phyloP scores from a whole-genome alignment of 2,888 invertebrate genomes.

The Geophilus truncorum region DNA sequence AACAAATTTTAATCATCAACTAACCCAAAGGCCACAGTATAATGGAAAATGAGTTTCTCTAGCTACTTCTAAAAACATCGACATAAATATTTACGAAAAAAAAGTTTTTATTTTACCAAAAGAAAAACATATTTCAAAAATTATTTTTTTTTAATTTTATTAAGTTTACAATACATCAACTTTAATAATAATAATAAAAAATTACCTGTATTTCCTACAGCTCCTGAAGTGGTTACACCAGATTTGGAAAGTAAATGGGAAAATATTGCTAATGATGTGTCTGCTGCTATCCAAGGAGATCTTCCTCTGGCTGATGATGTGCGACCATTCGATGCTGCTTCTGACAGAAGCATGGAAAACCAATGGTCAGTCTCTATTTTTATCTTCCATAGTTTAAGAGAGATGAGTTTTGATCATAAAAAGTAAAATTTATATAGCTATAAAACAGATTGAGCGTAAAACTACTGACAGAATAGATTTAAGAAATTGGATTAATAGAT shows the following conservation, averaged over 20 bases:
- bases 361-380: conserved; percentile 52
- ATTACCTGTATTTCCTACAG: conserved; percentile 37
- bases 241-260: conserved; percentile 46
- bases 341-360: conserved; percentile 76
- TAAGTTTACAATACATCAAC: no score
- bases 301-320: conserved; percentile 57
- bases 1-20: neutral
- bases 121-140: no score
- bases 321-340: conserved; percentile 76
- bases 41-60: no score
- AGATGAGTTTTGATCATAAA: neutral
- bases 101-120: no score
- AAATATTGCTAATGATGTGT: conserved; percentile 48
- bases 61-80: no score
- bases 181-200: neutral
- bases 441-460: conserved; percentile 21
- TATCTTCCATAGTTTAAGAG: neutral
- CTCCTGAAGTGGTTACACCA: conserved; percentile 34
- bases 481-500: conserved; percentile 27
- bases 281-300: conserved; percentile 48
- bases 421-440: neutral
- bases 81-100: no score
- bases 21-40: neutral
- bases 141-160: no score
- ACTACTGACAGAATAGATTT: neutral